Percentiles rank a stretch among this genome's conserved stretches.
Conservation (phyloP, 2,113 vertebrate species). For the Coptodon rendalli region DNA sequence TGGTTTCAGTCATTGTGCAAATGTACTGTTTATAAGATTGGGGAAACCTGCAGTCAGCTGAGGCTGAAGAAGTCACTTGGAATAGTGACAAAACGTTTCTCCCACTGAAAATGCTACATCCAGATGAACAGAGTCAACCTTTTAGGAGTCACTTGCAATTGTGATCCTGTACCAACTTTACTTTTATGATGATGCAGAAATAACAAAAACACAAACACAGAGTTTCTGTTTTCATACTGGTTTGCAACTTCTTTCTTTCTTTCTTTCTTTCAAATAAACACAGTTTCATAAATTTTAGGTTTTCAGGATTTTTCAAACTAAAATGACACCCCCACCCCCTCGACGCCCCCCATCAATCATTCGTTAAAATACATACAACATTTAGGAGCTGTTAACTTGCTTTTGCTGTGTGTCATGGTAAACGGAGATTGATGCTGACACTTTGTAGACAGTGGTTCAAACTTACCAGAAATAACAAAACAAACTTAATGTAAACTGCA, state of each 20-base stretch:
- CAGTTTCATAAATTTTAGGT: background rate
- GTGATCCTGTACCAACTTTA: background rate
- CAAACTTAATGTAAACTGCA: background rate
- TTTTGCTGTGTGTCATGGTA: background rate
- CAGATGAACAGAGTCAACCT: background rate
- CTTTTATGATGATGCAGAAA: background rate
- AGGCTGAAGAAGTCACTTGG: background rate
- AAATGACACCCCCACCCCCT: background rate
- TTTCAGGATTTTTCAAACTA: background rate
- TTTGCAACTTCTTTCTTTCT: background rate
- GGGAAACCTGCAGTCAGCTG: rapidly evolving
- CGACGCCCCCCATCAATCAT: rapidly evolving
- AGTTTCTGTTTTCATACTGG: background rate
- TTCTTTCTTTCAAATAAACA: background rate
- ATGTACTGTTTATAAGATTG: background rate
- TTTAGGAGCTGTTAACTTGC: background rate
- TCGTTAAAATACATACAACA: rapidly evolving
- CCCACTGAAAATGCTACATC: background rate
- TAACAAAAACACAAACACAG: background rate
- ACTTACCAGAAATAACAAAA: background rate
- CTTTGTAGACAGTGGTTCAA: background rate
- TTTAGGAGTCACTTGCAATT: background rate
- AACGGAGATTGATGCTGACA: background rate
- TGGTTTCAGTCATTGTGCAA: background rate
- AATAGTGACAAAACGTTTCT: rapidly evolving